Evolutionary conservation across 2,113 vertebrate genomes (phyloP).

Genomic region (Marcusenius ussheri): DNA sequence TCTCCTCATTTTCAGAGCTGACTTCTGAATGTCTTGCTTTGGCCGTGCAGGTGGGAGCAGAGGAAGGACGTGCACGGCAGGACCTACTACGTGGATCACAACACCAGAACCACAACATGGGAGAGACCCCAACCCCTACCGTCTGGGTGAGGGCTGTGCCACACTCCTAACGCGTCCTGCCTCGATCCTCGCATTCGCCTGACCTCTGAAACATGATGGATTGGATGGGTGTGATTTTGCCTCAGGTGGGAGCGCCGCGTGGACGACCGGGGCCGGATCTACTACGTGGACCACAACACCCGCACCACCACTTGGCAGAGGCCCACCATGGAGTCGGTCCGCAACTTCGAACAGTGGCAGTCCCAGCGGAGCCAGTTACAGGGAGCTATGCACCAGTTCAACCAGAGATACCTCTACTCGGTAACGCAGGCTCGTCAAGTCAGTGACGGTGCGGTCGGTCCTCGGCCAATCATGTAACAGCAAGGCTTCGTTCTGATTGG

Average conservation of each 20-base stretch:
- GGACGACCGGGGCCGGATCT: conserved; percentile 89
- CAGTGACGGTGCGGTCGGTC: not conserved
- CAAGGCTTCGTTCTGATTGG: not conserved
- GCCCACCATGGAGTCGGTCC: conserved; percentile 94
- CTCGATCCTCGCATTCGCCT: not conserved
- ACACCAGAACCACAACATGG: conserved; percentile 95
- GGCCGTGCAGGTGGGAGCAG: conserved; percentile 82
- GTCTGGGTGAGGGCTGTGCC: conserved; percentile 68
- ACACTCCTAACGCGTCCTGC: not conserved
- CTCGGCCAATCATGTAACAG: not conserved
- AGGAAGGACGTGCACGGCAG: conserved; percentile 94
- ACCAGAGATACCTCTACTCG: conserved; percentile 99
- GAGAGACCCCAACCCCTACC: conserved; percentile 94
- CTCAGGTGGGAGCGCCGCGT: conserved; percentile 93
- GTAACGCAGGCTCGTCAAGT: conserved; percentile 42
- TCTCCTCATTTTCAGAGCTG: not conserved
- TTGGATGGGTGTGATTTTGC: not conserved
- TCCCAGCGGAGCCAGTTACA: conserved; percentile 92
- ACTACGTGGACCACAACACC: conserved; percentile 99
- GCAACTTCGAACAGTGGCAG: conserved; percentile 97
- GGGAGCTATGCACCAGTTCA: conserved; percentile 98
- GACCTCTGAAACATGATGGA: not conserved
- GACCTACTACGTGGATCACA: conserved; percentile 98
- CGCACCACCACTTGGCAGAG: conserved; percentile 96
- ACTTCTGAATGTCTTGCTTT: conserved; percentile 19